Conservation (phyloP, 2,113 vertebrate genomes). For the Ceyx cyanopectus region DNA sequence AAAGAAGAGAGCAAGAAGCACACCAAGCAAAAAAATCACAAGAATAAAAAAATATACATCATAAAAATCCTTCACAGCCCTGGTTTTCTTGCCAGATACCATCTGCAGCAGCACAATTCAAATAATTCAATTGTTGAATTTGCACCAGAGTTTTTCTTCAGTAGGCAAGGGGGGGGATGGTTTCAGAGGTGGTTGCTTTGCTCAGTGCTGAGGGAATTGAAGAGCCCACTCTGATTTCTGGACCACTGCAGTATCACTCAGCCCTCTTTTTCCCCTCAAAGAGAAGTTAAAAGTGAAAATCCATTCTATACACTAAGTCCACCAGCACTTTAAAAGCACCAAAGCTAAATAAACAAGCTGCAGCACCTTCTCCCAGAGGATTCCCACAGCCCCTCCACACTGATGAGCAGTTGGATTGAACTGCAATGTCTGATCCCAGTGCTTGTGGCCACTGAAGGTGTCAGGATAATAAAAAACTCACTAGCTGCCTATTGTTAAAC, state of each 20-base stretch:
- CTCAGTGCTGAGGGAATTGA: background rate
- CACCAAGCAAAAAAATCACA: background rate
- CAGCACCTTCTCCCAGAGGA: background rate
- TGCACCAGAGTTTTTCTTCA: background rate
- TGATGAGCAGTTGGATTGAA: background rate
- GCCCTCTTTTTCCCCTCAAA: background rate
- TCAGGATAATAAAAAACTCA: slow-evolving; percentile 16
- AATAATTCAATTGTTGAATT: background rate
- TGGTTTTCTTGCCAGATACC: background rate
- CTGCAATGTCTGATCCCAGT: background rate
- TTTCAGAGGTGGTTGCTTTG: background rate
- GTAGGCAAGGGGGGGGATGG: background rate
- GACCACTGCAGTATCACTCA: fast-evolving
- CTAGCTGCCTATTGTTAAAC: background rate
- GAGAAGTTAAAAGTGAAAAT: background rate
- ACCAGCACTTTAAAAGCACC: background rate
- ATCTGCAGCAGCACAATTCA: background rate
- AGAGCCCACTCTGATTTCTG: background rate
- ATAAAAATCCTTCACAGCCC: background rate
- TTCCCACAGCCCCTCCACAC: background rate
- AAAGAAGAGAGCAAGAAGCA: slow-evolving; percentile 9
- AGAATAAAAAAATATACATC: background rate
- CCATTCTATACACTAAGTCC: background rate
- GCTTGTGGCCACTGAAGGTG: background rate
- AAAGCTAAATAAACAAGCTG: background rate